Evolutionary conservation across 2,888 invertebrate genomes (phyloP), one percentile per base, ranked within the genome.

Genomic region (Conchocele bisecta): DNA sequence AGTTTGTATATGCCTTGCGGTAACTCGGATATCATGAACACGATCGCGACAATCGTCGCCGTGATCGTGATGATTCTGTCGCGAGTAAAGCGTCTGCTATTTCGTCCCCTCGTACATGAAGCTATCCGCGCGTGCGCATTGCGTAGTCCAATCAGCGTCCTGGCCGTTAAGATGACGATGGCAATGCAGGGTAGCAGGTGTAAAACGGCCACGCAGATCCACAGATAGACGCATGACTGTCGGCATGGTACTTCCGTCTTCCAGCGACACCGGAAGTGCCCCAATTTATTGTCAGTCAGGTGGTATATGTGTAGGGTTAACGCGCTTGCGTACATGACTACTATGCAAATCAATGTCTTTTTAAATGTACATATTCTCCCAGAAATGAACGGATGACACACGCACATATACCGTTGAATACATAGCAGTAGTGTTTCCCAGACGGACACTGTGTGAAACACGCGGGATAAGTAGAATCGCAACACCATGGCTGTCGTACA

Each of bases 351-450:
- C 7, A 77, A 53, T 9, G 79, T 81, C 31, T 79, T 81, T 46
- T 69, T 54, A n/a, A 78, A 56, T 2, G 82, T 83, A 37, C 82
- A 83, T 7, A 70, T 39, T 24, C 60, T 33, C 15, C 77, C 41
- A 22, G 79, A 79, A 3, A 66, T 68, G 42, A 81, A 83, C 1
- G 82, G 82, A 35, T 81, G 75, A 60, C 82, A 83, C 15, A 83
- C 81, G 44, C 81, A 83, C 44, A 79, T 44, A 35, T 79, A 83
- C 37, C 82, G 48, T 41, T 83, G 82, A 17, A 74, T 42, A 0
- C 81, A 67, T 5, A 83, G 57, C 1, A 74, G 29, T 0, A 83
- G 72, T 0, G 81, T 81, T 63, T 81, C 67, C 82, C 82, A 83
- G 20, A 83, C 69, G 2, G 82, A 83, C 3, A 74, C 79, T 1